phyloP scores from a whole-genome alignment of 2,888 invertebrate species.

The Synanthedon tipuliformis region DNA sequence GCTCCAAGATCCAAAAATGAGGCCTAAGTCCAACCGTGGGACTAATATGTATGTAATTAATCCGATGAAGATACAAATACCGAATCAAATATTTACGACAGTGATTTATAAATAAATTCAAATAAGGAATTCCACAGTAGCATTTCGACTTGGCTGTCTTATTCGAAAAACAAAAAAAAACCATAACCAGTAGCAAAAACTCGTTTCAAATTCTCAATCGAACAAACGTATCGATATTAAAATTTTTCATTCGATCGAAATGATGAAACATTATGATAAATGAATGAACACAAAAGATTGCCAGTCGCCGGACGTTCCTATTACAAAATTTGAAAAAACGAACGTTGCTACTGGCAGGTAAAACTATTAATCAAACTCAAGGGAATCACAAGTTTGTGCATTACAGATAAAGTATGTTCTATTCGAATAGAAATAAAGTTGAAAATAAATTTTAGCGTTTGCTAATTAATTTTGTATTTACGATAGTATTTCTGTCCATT shows the following conservation, averaged over 20 bases:
- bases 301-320: constrained; percentile 33
- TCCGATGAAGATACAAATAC: no score
- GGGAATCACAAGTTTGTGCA: constrained; percentile 14
- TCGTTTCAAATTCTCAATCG: constrained; percentile 8
- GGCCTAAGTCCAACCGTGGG: no score
- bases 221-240: constrained; percentile 45
- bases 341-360: constrained; percentile 42
- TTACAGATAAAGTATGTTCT: no score
- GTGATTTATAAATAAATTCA: constrained; percentile 10
- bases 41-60: no score
- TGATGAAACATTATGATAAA: constrained; percentile 42
- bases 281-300: constrained; percentile 36
- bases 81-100: no score
- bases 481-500: no score
- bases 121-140: constrained; percentile 9
- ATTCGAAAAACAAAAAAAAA: background rate
- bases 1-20: no score
- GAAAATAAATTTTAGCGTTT: no score
- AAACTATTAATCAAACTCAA: constrained; percentile 53
- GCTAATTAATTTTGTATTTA: no score
- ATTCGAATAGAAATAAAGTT: no score
- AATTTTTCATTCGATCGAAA: constrained; percentile 30
- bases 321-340: constrained; percentile 18
- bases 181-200: background rate
- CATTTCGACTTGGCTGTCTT: background rate